Conservation (phyloP, 2,888 invertebrate species). For the Drosophila melanocephala region DNA sequence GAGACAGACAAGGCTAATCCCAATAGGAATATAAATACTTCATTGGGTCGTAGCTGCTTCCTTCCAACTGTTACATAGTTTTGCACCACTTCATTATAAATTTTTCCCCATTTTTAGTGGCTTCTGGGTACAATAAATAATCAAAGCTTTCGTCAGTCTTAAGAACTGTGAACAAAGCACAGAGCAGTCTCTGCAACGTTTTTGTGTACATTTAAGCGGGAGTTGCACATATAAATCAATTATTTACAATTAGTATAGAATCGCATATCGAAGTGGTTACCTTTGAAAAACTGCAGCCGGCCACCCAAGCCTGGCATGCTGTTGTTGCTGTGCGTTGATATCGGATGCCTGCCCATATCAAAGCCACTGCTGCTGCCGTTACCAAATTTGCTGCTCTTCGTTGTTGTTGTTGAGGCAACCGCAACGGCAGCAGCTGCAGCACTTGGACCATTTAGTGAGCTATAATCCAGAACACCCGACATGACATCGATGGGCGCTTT, state of each 20-base stretch:
- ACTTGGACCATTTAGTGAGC: constrained; percentile 56
- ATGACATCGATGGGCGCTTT: constrained; percentile 63
- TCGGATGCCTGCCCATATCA: constrained; percentile 81
- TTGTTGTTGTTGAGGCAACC: constrained; percentile 41
- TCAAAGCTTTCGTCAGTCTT: neutral
- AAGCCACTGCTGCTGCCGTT: constrained; percentile 55
- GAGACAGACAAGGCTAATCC: neutral
- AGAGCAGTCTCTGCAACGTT: too few species aligned
- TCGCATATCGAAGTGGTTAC: constrained; percentile 34
- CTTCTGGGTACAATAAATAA: neutral
- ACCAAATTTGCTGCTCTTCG: constrained; percentile 55
- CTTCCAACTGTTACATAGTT: neutral
- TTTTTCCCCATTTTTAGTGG: neutral
- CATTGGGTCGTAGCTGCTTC: neutral
- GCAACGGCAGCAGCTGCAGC: constrained; percentile 30
- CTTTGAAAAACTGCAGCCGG: constrained; percentile 85
- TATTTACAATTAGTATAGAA: neutral
- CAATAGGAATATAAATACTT: neutral
- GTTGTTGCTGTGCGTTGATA: constrained; percentile 70
- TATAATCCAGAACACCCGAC: constrained; percentile 80
- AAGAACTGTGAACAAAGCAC: neutral
- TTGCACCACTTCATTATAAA: neutral
- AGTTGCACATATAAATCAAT: neutral
- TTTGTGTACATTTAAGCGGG: neutral
- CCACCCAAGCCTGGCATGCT: constrained; percentile 80